A percentile compares a stretch with the other conserved stretches of the same genome.
phyloP scores from a whole-genome alignment of 30 jellyfish, hydroid and myxozoan species.

The Pseudorhiza aurosa region DNA sequence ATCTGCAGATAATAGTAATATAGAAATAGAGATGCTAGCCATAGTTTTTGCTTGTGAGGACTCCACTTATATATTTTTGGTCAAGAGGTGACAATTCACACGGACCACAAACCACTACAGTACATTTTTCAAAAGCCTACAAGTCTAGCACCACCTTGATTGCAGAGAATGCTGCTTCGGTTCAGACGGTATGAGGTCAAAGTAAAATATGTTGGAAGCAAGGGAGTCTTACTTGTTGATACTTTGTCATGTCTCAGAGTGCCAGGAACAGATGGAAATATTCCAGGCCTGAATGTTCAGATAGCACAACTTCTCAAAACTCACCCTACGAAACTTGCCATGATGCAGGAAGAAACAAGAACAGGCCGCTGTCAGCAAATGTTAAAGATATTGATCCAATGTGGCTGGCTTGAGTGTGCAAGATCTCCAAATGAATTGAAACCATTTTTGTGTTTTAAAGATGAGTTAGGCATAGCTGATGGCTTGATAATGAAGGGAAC shows the following conservation, averaged over 20 bases:
- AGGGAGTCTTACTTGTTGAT: conserved; percentile 5
- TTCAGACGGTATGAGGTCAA: conserved; percentile 5
- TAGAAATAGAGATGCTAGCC: too few species aligned
- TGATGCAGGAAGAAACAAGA: conserved; percentile 15
- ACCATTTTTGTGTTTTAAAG: conserved; percentile 38
- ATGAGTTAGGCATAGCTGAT: conserved; percentile 33
- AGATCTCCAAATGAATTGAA: conserved; percentile 18
- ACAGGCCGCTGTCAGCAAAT: conserved; percentile 26
- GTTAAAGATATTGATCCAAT: background rate
- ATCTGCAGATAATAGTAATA: too few species aligned
- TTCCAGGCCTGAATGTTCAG: conserved; percentile 12
- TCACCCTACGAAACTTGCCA: conserved; percentile 1
- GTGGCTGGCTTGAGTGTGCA: conserved; percentile 57
- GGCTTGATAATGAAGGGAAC: conserved; percentile 50
- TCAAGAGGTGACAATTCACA: background rate
- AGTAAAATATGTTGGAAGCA: conserved; percentile 9
- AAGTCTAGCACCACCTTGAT: conserved; percentile 4
- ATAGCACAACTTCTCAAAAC: background rate
- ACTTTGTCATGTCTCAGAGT: background rate
- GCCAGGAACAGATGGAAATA: conserved; percentile 1
- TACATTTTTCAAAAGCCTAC: background rate
- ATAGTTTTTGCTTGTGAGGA: too few species aligned
- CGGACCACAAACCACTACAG: background rate
- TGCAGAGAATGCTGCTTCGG: conserved; percentile 17
- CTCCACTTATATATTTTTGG: background rate